phyloP scores from a whole-genome alignment of 2,113 vertebrate genomes.

The human region DNA sequence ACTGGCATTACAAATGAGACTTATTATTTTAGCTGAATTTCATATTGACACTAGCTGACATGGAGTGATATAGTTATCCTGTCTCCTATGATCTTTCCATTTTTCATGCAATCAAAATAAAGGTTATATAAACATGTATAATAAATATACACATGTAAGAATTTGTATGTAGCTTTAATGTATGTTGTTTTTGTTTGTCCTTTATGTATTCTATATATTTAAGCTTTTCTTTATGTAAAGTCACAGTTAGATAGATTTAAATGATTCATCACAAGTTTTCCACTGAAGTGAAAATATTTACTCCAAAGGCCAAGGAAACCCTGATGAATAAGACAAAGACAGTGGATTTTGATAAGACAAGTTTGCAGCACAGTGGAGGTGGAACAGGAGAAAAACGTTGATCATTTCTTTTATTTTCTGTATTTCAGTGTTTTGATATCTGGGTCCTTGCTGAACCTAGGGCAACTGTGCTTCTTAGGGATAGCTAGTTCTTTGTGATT shows the following conservation, averaged over 20 bases:
- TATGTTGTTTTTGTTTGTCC: not conserved
- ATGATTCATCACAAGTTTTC: not conserved
- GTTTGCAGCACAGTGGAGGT: not conserved
- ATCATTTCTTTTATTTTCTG: not conserved
- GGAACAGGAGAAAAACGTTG: not conserved
- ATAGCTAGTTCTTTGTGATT: not conserved
- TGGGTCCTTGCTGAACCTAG: not conserved
- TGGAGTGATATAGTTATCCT: not conserved
- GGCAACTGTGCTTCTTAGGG: rapidly evolving
- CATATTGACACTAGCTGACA: not conserved
- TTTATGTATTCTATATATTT: not conserved
- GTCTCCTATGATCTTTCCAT: not conserved
- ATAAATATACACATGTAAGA: not conserved
- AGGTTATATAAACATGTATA: not conserved
- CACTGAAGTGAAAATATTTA: not conserved
- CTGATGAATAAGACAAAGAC: not conserved
- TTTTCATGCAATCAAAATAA: slow-evolving; percentile 42
- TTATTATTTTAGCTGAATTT: slow-evolving; percentile 22
- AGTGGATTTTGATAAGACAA: not conserved
- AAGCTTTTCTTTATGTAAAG: not conserved
- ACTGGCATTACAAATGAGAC: not conserved
- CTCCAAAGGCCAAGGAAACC: not conserved
- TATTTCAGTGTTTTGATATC: not conserved
- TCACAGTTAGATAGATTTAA: not conserved
- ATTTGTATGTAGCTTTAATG: not conserved